Percentiles rank a stretch among this genome's conserved stretches.
Conservation (phyloP, 1,140 invertebrate genomes). For the Pseudobourletiella spinata region DNA sequence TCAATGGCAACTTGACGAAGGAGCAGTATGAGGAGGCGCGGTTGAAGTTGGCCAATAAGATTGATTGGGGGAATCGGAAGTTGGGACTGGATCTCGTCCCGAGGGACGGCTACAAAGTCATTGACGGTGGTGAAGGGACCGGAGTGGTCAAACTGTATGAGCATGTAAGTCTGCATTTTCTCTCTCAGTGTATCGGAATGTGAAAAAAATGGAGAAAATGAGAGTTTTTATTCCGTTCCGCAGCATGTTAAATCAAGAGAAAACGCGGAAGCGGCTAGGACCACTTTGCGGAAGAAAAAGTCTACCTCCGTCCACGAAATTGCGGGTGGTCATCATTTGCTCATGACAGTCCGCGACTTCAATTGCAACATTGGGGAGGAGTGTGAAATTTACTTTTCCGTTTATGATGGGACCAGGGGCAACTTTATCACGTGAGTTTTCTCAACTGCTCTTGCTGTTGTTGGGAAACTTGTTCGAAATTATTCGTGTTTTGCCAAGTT, state of each 20-base stretch:
- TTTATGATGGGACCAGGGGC: slow-evolving; percentile 67
- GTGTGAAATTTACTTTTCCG: slow-evolving; percentile 74
- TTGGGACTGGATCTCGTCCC: slow-evolving; percentile 85
- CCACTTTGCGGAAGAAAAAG: slow-evolving; percentile 39
- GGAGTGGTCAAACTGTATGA: slow-evolving; percentile 81
- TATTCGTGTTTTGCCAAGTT: slow-evolving; percentile 12
- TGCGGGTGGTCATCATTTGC: slow-evolving; percentile 67
- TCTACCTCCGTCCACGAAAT: not conserved
- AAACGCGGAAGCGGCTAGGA: slow-evolving; percentile 63
- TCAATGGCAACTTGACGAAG: slow-evolving; percentile 76
- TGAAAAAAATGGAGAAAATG: too few species aligned
- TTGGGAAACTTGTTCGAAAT: slow-evolving; percentile 66
- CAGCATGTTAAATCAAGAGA: slow-evolving; percentile 70
- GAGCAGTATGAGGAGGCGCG: slow-evolving; percentile 79
- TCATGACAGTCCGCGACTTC: slow-evolving; percentile 80
- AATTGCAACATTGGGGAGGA: slow-evolving; percentile 72
- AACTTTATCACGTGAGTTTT: slow-evolving; percentile 46
- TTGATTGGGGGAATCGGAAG: slow-evolving; percentile 92
- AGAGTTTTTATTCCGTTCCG: slow-evolving; percentile 34
- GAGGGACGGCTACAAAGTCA: slow-evolving; percentile 63
- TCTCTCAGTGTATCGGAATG: slow-evolving; percentile 19
- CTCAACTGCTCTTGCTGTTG: slow-evolving; percentile 11
- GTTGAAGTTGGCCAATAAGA: slow-evolving; percentile 74
- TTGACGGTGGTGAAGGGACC: slow-evolving; percentile 42
- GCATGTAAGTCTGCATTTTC: slow-evolving; percentile 48